Evolutionary conservation across 1,140 invertebrate species (phyloP), one percentile per base, ranked within the genome.

Genomic region (Bombus superbus): DNA sequence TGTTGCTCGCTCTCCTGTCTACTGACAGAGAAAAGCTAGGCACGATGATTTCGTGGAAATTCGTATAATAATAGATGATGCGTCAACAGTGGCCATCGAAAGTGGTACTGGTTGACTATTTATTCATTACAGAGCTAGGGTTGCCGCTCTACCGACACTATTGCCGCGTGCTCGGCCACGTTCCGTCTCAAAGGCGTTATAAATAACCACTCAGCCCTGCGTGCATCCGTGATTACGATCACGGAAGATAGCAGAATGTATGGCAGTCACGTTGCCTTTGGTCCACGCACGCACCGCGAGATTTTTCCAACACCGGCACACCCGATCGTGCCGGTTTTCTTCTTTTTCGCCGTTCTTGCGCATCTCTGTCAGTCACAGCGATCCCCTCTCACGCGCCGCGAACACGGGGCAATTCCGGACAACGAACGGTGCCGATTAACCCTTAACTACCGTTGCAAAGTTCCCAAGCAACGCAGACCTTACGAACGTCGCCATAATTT

Each of bases 231-330:
- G 86, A 88, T 89, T 88, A 89, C 83, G 79, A 89, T 89, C 88
- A 88, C 86, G 88, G 82, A 89, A 89, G 87, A 88, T 88, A 86
- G 86, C 83, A 88, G 77, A 89, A 80, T 82, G 88, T 66, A 89
- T 59, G 77, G 66, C 78, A 57, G 78, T 86, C 88, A 81, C 83
- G 78, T 88, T 86, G 75, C 86, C 78, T 79, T 88, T 77, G 79
- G 83, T 88, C 75, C 87, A 79, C 32, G 64, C 86, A 79, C 38
- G 71, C 75, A 66, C 71, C 81, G 79, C 59, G 64, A 76, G 47
- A 88, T 40, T 73, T 83, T 87, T 75, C 68, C 53, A 44, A n/a
- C 64, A 2, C 28, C n/a, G 25, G 11, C 28, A 64, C 62, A 64
- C 13, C 38, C 38, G 69, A n/a, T 42, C 69, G 38, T 13, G 22